phyloP scores from a whole-genome alignment of 2,888 invertebrate species.

The Idaea straminata region DNA sequence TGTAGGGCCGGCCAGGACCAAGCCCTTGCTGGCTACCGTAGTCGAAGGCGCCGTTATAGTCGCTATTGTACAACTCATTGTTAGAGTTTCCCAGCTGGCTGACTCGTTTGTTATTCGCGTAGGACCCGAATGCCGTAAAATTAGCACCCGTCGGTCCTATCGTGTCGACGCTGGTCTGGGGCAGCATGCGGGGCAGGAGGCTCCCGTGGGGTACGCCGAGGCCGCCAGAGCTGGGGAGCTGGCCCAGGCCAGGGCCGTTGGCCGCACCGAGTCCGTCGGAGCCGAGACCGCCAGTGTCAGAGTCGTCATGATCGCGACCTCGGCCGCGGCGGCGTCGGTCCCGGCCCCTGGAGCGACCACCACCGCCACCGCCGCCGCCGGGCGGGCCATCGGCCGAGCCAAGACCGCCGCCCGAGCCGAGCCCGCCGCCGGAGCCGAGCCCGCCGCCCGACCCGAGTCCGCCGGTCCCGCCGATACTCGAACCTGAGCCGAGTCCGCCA shows the following conservation, averaged over 20 bases:
- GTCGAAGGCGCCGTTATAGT: conserved; percentile 39
- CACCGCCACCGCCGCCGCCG: conserved; percentile 28
- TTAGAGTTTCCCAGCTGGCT: conserved; percentile 36
- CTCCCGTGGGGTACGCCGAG: conserved; percentile 68
- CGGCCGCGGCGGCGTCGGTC: conserved; percentile 69
- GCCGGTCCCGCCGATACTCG: conserved; percentile 34
- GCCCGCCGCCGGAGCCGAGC: conserved; percentile 38
- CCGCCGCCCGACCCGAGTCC: conserved; percentile 39
- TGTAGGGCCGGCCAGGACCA: conserved; percentile 62
- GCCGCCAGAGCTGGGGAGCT: conserved; percentile 64
- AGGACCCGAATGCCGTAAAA: conserved; percentile 73
- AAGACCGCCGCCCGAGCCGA: conserved; percentile 31
- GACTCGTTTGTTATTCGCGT: conserved; percentile 52
- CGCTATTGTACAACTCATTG: conserved; percentile 43
- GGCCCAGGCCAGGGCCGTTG: conserved; percentile 51
- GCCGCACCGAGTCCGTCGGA: conserved; percentile 45
- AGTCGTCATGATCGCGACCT: conserved; percentile 62
- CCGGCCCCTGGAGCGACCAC: conserved; percentile 52
- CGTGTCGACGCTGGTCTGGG: conserved; percentile 52
- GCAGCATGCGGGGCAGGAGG: conserved; percentile 72
- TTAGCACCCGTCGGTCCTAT: conserved; percentile 63
- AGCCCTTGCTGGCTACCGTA: conserved; percentile 55
- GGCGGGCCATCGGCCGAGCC: conserved; percentile 29
- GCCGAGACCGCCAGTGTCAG: conserved; percentile 54
- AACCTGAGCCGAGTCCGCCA: conserved; percentile 36